Evolutionary conservation across 2,113 vertebrate species (phyloP).

Genomic region (Poeciliopsis turrubarensis): DNA sequence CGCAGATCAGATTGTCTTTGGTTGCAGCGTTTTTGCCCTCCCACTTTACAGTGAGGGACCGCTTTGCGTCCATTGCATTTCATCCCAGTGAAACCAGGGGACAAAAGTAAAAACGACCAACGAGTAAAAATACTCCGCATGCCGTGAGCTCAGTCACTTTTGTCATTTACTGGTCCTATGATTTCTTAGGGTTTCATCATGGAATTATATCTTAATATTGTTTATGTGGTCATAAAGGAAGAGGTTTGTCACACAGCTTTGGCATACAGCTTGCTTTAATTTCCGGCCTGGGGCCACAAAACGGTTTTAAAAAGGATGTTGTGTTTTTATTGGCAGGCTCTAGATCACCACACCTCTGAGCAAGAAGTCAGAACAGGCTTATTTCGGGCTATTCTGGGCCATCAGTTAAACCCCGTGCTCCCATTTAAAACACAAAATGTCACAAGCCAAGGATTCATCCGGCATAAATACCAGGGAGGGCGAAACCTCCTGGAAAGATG

Average conservation of each 20-base stretch:
- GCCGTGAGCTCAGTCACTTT: neutral
- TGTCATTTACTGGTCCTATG: neutral
- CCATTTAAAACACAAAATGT: neutral
- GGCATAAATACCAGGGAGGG: neutral
- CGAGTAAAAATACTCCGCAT: neutral
- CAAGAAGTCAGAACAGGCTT: conserved; percentile 16
- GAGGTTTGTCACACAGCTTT: conserved; percentile 10
- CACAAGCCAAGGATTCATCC: neutral
- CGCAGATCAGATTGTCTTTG: too few relatives aligned
- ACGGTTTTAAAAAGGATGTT: neutral
- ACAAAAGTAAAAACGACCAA: too few relatives aligned
- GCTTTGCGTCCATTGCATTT: too few relatives aligned
- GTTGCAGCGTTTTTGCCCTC: too few relatives aligned
- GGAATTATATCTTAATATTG: neutral
- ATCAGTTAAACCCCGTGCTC: conserved; percentile 11
- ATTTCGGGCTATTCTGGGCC: conserved; percentile 22
- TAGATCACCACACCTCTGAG: conserved; percentile 3
- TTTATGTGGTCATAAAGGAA: neutral
- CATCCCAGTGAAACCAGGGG: too few relatives aligned
- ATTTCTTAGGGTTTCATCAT: conserved; percentile 10
- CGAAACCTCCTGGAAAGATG: neutral
- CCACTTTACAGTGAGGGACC: too few relatives aligned
- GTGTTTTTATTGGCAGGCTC: conserved; percentile 29
- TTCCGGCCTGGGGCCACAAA: conserved; percentile 16
- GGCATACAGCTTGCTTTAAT: conserved; percentile 21